These are phyloP conservation scores for Polypedilum pembai DNA, from an alignment of 1,140 invertebrate genomes.

Conservation along the genomic window DNA sequence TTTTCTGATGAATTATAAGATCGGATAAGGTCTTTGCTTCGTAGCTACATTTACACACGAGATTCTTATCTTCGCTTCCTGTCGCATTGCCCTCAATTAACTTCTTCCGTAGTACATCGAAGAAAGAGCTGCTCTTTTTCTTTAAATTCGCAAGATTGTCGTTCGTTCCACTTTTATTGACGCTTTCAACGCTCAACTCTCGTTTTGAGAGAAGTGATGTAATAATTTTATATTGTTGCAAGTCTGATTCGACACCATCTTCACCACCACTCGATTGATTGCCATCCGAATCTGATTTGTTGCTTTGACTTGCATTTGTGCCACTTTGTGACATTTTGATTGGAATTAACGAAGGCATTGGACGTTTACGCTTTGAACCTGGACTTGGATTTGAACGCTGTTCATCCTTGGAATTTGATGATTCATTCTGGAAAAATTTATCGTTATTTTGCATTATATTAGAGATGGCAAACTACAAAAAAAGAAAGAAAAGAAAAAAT, in stretches of 20 bases:
- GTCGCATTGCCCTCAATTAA: constrained; percentile 46
- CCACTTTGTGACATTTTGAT: background rate
- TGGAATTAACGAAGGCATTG: constrained; percentile 18
- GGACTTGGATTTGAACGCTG: constrained; percentile 17
- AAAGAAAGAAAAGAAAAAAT: constrained; percentile 11
- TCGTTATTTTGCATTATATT: constrained; percentile 27
- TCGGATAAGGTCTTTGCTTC: constrained; percentile 79
- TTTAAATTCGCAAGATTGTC: constrained; percentile 21
- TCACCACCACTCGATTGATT: constrained; percentile 23
- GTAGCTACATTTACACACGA: constrained; percentile 69
- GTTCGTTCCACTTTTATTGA: constrained; percentile 11
- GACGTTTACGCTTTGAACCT: background rate
- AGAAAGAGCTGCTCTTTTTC: constrained; percentile 69
- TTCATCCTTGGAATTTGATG: constrained; percentile 22
- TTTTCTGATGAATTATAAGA: constrained; percentile 63
- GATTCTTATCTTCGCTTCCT: constrained; percentile 47
- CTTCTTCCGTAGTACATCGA: constrained; percentile 72
- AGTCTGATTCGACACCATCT: background rate
- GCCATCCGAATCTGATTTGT: background rate
- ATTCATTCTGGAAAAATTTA: constrained; percentile 26
- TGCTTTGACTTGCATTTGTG: background rate
- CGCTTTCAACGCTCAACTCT: constrained; percentile 14
- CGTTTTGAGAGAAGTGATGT: background rate
- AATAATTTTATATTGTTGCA: constrained; percentile 22
- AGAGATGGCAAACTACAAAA: constrained; percentile 25